Base-by-base conservation (phyloP, 2,888 invertebrate genomes). In the Trachelus iudaicus region DNA sequence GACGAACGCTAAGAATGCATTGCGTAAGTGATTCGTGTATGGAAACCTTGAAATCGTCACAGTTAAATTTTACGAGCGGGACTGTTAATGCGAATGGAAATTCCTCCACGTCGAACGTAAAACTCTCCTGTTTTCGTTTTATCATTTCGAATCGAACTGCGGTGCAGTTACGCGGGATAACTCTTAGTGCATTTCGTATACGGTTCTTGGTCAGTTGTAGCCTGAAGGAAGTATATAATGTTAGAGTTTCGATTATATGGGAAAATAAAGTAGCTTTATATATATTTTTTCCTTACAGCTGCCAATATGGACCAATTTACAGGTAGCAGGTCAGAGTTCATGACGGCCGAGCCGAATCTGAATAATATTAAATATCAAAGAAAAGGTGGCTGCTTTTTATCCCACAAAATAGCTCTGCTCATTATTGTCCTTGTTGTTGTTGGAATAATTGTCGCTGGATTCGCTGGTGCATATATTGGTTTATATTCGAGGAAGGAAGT, bases 351-450 rank as follows among this genome's bases (percentile, higher is more conserved):
- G 84, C 56, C 56, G 23, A 93, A 93, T 40, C 89, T 92, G 73
- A 93, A 93, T 81, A 93, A 93, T 79, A 93, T 94, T 73, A 93
- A 93, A 75, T 94, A 94, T 87, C 93, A 93, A 80, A 92, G 94
- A 82, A 93, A 92, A 80, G 94, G 94, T 15, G 95, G 95, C 69
- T 92, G 94, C 83, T 95, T 94, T 86, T 92, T 95, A 34, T 92
- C 93, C 9, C 93, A 94, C 69, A 93, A 93, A 79, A 94, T 94
- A 85, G 93, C 94, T n/a, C 83, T 89, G 23, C 82, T 87, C 73
- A 82, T 86, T 13, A 78, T 88, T 33, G 83, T 85, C 15, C 81
- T 87, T 4, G 77, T 88, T 40, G 80, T 90, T 68, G 84, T 90
- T 6, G 81, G 85, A 0, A 73, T 89, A 9, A 80, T 89, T 9